A percentile compares a stretch with the other conserved stretches of the same genome.
phyloP scores from a whole-genome alignment of 2,113 vertebrate genomes.

The Aphyosemion australe region DNA sequence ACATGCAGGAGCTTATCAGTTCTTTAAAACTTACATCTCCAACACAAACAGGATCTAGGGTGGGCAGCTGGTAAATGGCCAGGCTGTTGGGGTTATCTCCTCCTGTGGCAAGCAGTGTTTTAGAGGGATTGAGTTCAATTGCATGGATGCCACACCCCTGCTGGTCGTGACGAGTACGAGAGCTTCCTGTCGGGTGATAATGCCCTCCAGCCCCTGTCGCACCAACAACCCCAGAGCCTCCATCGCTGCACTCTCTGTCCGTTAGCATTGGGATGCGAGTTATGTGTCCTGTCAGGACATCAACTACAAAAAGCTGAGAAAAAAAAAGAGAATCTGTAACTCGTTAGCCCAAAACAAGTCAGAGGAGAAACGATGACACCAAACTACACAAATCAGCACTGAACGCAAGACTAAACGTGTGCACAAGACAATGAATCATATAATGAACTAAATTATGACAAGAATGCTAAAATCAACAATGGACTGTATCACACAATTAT shows the following conservation, averaged over 20 bases:
- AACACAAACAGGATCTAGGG: conserved; percentile 95
- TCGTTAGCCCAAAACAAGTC: neutral
- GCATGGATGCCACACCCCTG: conserved; percentile 98
- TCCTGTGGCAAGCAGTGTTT: conserved; percentile 92
- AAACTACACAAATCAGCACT: neutral
- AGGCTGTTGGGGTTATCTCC: conserved; percentile 99
- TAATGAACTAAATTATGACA: too few relatives aligned
- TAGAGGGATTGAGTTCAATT: conserved; percentile 94
- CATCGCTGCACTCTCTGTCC: conserved; percentile 83
- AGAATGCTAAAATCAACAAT: too few relatives aligned
- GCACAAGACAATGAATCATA: too few relatives aligned
- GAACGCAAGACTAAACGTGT: neutral
- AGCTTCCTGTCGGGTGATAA: conserved; percentile 62
- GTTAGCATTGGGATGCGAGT: conserved; percentile 97
- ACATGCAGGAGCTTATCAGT: too few relatives aligned
- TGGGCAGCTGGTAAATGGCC: conserved; percentile 94
- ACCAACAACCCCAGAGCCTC: conserved; percentile 49
- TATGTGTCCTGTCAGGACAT: conserved; percentile 92
- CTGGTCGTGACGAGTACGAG: conserved; percentile 81
- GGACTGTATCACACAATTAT: too few relatives aligned
- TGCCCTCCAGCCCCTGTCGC: conserved; percentile 33
- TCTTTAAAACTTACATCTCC: conserved; percentile 95
- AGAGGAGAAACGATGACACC: neutral
- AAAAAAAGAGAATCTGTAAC: neutral
- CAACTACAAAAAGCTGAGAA: conserved; percentile 92